Evolutionary conservation across 2,888 invertebrate species (phyloP).

Genomic region (Trachelus iudaicus): DNA sequence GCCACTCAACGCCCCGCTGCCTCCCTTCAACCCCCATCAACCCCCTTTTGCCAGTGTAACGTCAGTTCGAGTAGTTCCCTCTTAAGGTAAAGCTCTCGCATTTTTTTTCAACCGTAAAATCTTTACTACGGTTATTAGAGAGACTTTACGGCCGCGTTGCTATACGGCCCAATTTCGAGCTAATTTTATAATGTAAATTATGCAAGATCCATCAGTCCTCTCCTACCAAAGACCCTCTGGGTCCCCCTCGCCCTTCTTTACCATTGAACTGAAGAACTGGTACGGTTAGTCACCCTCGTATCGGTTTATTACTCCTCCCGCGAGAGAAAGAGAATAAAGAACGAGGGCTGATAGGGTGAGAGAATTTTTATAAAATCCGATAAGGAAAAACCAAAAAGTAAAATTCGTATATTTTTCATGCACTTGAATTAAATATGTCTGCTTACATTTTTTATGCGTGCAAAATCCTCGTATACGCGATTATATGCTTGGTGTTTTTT

Average conservation of each 20-base stretch:
- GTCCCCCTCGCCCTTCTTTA: too few relatives aligned
- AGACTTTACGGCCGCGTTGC: slow-evolving; percentile 21
- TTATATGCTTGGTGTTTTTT: not conserved
- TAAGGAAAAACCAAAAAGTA: not conserved
- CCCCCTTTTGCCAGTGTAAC: not conserved
- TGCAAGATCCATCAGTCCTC: slow-evolving; percentile 5
- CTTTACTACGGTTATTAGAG: slow-evolving; percentile 31
- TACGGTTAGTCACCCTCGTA: not conserved
- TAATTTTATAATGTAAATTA: slow-evolving; percentile 32
- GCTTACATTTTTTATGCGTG: not conserved
- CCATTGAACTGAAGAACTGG: too few relatives aligned
- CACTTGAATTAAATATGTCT: not conserved
- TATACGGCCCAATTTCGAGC: slow-evolving; percentile 25
- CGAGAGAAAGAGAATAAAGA: not conserved
- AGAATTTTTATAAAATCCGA: not conserved
- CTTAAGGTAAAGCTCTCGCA: slow-evolving; percentile 20
- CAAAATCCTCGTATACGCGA: not conserved
- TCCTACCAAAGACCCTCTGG: not conserved
- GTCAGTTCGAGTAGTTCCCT: not conserved
- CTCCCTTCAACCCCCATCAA: not conserved
- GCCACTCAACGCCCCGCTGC: not conserved
- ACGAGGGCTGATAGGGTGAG: too few relatives aligned
- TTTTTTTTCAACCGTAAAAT: slow-evolving; percentile 22
- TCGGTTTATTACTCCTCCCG: not conserved
- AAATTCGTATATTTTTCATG: too few relatives aligned